Base-by-base conservation (phyloP, 2,888 invertebrate species). In the Mythimna pallens region DNA sequence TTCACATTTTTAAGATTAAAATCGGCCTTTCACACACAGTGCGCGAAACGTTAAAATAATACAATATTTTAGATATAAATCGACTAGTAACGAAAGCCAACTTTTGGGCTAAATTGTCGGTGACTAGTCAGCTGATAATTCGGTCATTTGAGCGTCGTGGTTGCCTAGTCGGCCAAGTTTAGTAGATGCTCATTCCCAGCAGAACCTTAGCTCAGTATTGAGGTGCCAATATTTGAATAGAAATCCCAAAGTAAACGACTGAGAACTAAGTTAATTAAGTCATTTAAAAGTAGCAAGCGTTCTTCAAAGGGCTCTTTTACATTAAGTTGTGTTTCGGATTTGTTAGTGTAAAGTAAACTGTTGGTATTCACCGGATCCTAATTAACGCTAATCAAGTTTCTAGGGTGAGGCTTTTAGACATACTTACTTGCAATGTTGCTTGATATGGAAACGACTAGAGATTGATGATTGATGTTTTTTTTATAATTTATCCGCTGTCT, bases 201-300 rank as follows among this genome's bases (percentile, higher is more conserved):
- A 30, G 22, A 1, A 43, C 10, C 30, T 20, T 22, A 68, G n/a
- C 36, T 50, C 12, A 5, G 57, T 43, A 47, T 54, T 47, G n/a
- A 52, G 43, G 10, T 30, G 25, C 43, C 4, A 25, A 40, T 12
- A 66, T 66, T 66, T 73, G 40, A 64, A 64, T 59, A 55, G 52
- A 59, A 70, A 81, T 57, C 12, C 36, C 4, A 43, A 43, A 47
- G 75, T n/a, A 57, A 61, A 34, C 57, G 1, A n/a, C 30, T 9
- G 40, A 8, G 4, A 66, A 59, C 54, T 55, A 59, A 43, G 63
- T 62, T 65, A 69, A 81, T 68, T 34, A 50, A 20, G 47, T 43
- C 5, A 66, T 76, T 78, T 76, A 81, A 43, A 78, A 70, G 54
- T 55, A 76, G 12, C 40, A 58, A 25, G 61, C 55, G 64, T 64